A percentile compares a stretch with the other conserved stretches of the same genome.
phyloP scores from a whole-genome alignment of 2,797 vertebrate species.

The Dicrostonyx torquatus region DNA sequence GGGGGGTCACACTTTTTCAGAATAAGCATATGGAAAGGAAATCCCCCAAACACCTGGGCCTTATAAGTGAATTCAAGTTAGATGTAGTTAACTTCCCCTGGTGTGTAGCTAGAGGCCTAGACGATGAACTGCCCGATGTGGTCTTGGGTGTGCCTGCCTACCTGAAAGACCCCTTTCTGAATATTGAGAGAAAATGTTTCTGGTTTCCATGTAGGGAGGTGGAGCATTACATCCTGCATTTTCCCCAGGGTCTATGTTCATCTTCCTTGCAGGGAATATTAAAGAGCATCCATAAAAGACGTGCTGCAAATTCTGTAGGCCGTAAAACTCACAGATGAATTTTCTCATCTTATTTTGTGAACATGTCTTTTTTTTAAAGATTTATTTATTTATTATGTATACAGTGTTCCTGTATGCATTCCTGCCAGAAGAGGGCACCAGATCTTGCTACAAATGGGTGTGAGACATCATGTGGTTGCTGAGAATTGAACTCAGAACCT shows the following conservation, averaged over 20 bases:
- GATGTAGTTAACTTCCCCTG: background rate
- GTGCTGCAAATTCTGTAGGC: background rate
- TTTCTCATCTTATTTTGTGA: background rate
- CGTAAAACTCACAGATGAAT: conserved; percentile 24
- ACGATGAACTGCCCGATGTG: background rate
- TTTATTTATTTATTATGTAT: too few relatives aligned
- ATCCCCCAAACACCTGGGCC: background rate
- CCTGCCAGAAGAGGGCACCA: too few relatives aligned
- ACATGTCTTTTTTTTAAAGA: background rate
- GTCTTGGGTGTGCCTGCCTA: background rate
- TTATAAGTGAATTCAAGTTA: background rate
- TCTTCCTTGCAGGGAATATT: background rate
- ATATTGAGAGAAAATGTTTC: background rate
- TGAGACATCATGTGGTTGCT: too few relatives aligned
- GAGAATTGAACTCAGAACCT: too few relatives aligned
- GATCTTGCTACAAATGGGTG: too few relatives aligned
- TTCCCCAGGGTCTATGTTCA: fast-evolving
- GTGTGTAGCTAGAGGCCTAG: background rate
- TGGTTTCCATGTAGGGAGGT: background rate
- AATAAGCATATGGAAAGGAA: background rate
- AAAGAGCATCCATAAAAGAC: conserved; percentile 31
- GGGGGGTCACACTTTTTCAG: background rate
- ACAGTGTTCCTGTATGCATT: too few relatives aligned
- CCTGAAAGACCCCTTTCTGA: background rate
- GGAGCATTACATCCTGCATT: background rate